phyloP scores from a whole-genome alignment of 2,888 invertebrate genomes.

The Chaetoderma sp. region DNA sequence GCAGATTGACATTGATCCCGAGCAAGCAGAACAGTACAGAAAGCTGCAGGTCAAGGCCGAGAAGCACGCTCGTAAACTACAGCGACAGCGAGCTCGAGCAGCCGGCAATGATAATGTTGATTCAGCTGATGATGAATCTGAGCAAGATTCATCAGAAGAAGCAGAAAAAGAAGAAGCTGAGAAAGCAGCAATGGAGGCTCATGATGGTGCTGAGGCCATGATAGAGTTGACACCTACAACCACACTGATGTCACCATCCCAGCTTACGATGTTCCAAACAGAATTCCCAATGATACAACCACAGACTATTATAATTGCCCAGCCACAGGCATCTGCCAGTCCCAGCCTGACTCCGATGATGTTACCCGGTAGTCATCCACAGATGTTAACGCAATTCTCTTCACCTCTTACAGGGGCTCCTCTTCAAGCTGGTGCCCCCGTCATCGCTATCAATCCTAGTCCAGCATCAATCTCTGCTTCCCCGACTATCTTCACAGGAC shows the following conservation, averaged over 20 bases:
- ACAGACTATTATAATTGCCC: slow-evolving; percentile 42
- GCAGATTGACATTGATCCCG: slow-evolving; percentile 59
- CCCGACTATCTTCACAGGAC: too few relatives aligned
- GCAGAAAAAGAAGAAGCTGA: slow-evolving; percentile 31
- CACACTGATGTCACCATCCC: slow-evolving; percentile 18
- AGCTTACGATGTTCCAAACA: slow-evolving; percentile 31
- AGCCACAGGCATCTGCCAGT: slow-evolving; percentile 41
- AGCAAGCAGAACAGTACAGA: slow-evolving; percentile 64
- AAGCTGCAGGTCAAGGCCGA: slow-evolving; percentile 77
- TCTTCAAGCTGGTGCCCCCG: slow-evolving; percentile 55
- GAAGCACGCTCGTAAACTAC: slow-evolving; percentile 82
- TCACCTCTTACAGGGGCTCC: slow-evolving; percentile 43
- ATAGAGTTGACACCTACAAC: neutral
- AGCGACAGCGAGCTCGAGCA: slow-evolving; percentile 74
- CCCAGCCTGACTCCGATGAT: slow-evolving; percentile 43
- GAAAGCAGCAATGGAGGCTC: slow-evolving; percentile 8
- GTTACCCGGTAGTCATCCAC: slow-evolving; percentile 12
- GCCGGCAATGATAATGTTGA: slow-evolving; percentile 52
- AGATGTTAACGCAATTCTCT: slow-evolving; percentile 12
- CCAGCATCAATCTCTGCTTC: slow-evolving; percentile 6
- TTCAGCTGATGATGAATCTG: slow-evolving; percentile 32
- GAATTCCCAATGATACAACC: slow-evolving; percentile 24
- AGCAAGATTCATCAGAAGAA: slow-evolving; percentile 34
- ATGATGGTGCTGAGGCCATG: slow-evolving; percentile 18
- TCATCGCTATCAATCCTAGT: slow-evolving; percentile 47